phyloP scores from a whole-genome alignment of 1,140 invertebrate genomes.

The Camponotus floridanus region DNA sequence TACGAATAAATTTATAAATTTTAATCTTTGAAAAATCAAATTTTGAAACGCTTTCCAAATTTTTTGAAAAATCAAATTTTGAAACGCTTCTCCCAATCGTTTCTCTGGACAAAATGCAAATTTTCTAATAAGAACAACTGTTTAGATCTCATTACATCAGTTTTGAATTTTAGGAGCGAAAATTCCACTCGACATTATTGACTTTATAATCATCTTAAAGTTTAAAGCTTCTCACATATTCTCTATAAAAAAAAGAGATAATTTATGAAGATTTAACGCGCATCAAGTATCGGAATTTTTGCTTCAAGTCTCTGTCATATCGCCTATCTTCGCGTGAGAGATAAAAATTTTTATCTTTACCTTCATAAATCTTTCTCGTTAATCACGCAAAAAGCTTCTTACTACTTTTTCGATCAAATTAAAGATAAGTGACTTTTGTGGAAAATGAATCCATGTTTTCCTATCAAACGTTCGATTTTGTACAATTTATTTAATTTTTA shows the following conservation, averaged over 20 bases:
- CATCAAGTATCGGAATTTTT: constrained; percentile 14
- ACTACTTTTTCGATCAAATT: background rate
- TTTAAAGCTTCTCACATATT: constrained; percentile 29
- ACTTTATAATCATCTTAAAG: constrained; percentile 35
- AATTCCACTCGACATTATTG: constrained; percentile 24
- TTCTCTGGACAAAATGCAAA: background rate
- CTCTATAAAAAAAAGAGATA: constrained; percentile 12
- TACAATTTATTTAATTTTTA: background rate
- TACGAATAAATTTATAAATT: constrained; percentile 2
- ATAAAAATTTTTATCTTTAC: constrained; percentile 38
- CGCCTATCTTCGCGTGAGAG: constrained; percentile 10
- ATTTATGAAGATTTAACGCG: constrained; percentile 41
- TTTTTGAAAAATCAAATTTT: constrained; percentile 1
- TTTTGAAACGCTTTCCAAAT: background rate
- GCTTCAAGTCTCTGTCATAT: background rate
- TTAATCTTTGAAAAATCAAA: background rate
- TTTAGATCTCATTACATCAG: constrained; percentile 22
- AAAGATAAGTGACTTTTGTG: background rate
- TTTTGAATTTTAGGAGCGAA: constrained; percentile 12
- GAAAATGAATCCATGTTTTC: constrained; percentile 1
- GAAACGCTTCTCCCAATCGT: background rate
- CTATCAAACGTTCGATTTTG: background rate
- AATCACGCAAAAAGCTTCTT: constrained; percentile 8
- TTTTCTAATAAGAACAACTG: constrained; percentile 4
- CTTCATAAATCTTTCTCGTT: constrained; percentile 10